Base-by-base conservation (phyloP, 2,113 vertebrate species). In the Paracyprichromis sp. region DNA sequence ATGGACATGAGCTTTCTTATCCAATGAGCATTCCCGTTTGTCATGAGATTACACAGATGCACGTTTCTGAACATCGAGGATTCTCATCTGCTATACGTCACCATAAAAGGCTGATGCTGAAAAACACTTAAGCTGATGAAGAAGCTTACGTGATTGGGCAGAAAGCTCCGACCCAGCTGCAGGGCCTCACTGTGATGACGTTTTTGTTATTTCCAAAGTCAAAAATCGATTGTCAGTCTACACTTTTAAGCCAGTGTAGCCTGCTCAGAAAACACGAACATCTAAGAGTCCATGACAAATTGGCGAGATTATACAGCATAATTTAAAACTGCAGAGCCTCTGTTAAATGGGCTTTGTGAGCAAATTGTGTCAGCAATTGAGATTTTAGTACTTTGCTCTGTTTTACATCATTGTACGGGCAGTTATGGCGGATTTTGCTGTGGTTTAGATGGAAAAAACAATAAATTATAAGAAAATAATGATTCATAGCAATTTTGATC, bases 381-480 rank as follows among this genome's bases (percentile, higher is more conserved):
- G 24, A 31, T 76, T 50, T 50, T 76, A 47, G 40, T 76, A 19
- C 40, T 29, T 31, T 34, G 2, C 31, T 40, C 79, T 1, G 52
- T 56, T 81, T 81, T 57, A 11, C 36, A 19, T 40, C 73, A n/a
- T 34, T 19, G 73, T 4, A 34, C 2, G 4, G 45, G 45, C 16
- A 78, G 24, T 34, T 50, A 2, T 50, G 9, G 10, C 0, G 0
- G 9, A 29, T 78, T 50, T 78, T 4, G 7, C 45, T 78, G 10
- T 1, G 73, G 24, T 50, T 78, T 50, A 4, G 26, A 78, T 19
- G 10, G 31, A n/a, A 50, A 38, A 78, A 78, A 3, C 29, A 73
- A 73, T 73, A 16, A 45, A 73, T 45, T 24, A 26, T 76, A 19
- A 50, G 71, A 78, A 78, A 78, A 50, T 78, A 50, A 50, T 76